Evolutionary conservation across 2,113 vertebrate species (phyloP).

Genomic region (Hiodon alosoides): DNA sequence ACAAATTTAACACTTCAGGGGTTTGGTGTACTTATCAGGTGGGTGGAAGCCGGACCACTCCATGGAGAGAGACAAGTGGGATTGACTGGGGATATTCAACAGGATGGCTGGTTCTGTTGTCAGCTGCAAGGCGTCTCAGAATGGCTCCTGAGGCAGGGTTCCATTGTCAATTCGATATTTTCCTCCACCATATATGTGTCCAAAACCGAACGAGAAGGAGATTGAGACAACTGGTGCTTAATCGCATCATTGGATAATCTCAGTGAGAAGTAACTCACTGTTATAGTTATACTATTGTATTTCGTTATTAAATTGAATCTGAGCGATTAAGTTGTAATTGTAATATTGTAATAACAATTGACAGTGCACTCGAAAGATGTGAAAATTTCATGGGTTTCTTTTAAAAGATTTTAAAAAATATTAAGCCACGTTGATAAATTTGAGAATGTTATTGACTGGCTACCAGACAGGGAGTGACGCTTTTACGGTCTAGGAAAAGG

Average conservation of each 20-base stretch:
- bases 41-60: conserved; percentile 61
- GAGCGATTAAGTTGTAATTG: conserved; percentile 1
- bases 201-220: neutral
- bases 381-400: conserved; percentile 11
- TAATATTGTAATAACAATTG: neutral
- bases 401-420: conserved; percentile 55
- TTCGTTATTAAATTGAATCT: neutral
- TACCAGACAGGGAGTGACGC: conserved; percentile 14
- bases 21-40: conserved; percentile 62
- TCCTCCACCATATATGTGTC: conserved; percentile 29
- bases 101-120: conserved; percentile 39
- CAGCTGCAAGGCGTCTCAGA: conserved; percentile 42
- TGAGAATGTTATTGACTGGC: conserved; percentile 12
- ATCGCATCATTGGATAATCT: neutral
- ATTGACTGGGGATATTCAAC: conserved; percentile 61
- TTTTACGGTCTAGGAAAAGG: conserved; percentile 13
- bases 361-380: neutral
- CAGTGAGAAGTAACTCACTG: too few relatives aligned
- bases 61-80: conserved; percentile 67
- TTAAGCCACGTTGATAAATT: conserved; percentile 42
- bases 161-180: conserved; percentile 49
- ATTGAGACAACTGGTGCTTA: neutral
- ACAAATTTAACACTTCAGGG: conserved; percentile 71
- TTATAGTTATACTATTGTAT: too few relatives aligned
- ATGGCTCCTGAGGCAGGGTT: conserved; percentile 53